These are phyloP conservation scores for Lathamus discolor DNA, from an alignment of 2,113 vertebrate species.

Conservation along the genomic window DNA sequence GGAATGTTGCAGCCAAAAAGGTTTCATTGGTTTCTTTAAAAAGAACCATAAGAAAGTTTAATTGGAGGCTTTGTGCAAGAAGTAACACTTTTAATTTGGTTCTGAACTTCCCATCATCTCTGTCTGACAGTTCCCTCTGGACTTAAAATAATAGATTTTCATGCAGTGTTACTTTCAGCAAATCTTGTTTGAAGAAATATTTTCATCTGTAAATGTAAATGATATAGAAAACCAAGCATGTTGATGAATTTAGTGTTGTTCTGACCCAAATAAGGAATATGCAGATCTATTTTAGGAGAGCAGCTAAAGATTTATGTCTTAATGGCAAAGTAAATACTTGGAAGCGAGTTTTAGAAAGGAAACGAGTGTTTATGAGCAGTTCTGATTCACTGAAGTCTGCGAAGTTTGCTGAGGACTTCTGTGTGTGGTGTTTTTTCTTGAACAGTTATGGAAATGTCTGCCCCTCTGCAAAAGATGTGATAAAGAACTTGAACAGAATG, in stretches of 20 bases:
- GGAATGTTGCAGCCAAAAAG: background rate
- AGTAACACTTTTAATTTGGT: background rate
- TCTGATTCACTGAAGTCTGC: background rate
- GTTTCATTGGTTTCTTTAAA: background rate
- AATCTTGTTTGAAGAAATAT: background rate
- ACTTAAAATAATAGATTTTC: background rate
- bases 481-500: background rate
- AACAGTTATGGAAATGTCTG: background rate
- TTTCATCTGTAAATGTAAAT: background rate
- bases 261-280: background rate
- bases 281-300: background rate
- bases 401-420: background rate
- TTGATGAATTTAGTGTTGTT: background rate
- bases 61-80: background rate
- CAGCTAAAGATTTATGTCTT: background rate
- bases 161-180: background rate
- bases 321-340: background rate
- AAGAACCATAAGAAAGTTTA: background rate
- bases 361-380: background rate
- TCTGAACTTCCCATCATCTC: background rate
- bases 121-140: background rate
- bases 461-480: background rate
- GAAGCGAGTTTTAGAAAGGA: background rate
- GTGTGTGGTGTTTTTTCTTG: background rate
- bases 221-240: background rate